Conservation (phyloP, 2,113 vertebrate species). For the Tricholaema leucomelas region DNA sequence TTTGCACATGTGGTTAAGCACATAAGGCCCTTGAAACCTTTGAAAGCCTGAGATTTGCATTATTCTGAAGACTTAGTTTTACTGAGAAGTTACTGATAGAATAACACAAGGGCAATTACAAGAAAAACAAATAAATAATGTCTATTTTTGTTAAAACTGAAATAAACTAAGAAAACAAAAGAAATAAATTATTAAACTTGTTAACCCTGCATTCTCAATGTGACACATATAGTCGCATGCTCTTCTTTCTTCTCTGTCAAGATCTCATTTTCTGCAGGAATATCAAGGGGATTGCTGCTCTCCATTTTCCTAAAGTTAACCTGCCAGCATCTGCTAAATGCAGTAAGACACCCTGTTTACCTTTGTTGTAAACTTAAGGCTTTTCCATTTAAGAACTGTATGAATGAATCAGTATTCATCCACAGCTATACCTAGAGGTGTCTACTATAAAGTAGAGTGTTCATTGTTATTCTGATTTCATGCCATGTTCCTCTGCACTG, state of each 20-base stretch:
- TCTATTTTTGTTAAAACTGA: not conserved
- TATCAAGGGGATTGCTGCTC: not conserved
- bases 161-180: not conserved
- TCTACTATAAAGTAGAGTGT: not conserved
- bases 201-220: not conserved
- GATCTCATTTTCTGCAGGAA: not conserved
- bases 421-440: not conserved
- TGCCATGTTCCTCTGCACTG: not conserved
- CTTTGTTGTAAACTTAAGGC: not conserved
- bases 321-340: not conserved
- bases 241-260: not conserved
- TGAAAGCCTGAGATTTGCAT: not conserved
- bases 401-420: not conserved
- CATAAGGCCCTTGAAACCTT: not conserved
- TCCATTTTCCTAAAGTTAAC: not conserved
- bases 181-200: not conserved
- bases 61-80: not conserved
- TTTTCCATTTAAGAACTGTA: not conserved
- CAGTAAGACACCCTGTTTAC: not conserved
- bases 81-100: fast-evolving
- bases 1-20: not conserved
- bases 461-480: slow-evolving; percentile 62
- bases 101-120: fast-evolving
- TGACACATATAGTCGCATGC: not conserved
- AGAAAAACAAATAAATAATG: not conserved